These are phyloP conservation scores for Myotis findleyi DNA, from an alignment of 2,797 vertebrate genomes.

Conservation along the genomic window DNA sequence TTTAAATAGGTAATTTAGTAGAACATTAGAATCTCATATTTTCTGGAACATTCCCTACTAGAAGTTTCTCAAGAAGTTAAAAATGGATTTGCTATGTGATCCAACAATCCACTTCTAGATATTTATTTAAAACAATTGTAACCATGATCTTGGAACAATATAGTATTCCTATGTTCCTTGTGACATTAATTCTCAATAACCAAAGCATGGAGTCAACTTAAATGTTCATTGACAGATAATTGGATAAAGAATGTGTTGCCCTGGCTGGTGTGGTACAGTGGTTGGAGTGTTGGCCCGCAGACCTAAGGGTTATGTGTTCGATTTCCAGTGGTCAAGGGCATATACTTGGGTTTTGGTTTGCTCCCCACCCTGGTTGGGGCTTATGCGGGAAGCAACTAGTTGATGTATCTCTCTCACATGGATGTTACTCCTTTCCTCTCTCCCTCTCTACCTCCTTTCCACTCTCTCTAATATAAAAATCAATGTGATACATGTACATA, in stretches of 20 bases:
- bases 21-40: not conserved
- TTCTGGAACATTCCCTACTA: not conserved
- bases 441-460: no score
- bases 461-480: no score
- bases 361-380: no score
- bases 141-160: not conserved
- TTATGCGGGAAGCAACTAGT: no score
- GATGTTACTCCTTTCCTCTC: no score
- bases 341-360: no score
- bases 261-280: no score
- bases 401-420: no score
- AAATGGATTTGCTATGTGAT: not conserved
- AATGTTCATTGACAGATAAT: not conserved
- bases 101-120: not conserved
- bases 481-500: not conserved
- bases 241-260: not conserved
- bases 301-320: no score
- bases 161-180: not conserved
- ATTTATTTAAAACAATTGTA: not conserved
- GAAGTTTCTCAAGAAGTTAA: not conserved
- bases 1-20: not conserved
- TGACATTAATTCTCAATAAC: not conserved
- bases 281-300: no score
- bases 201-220: not conserved
- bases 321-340: no score